A percentile compares a stretch with the other conserved stretches of the same genome.
Evolutionary conservation across 2,113 vertebrate genomes (phyloP).

Genomic region (Crotalus tigris): DNA sequence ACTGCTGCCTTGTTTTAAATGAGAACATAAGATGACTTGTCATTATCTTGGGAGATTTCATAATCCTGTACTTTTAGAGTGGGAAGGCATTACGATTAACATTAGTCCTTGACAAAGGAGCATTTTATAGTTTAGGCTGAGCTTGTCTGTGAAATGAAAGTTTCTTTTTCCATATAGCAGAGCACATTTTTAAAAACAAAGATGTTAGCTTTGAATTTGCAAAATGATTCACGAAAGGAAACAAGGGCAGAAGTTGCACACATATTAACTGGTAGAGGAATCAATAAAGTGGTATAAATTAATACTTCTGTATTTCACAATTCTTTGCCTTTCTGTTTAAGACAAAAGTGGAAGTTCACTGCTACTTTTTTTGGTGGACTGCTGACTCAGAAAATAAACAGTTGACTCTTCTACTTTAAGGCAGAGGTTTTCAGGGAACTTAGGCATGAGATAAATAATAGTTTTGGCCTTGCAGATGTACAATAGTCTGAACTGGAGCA

Average conservation of each 20-base stretch:
- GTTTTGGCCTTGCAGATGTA: slow-evolving; percentile 33
- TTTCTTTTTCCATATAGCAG: not conserved
- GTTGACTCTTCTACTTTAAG: slow-evolving; percentile 21
- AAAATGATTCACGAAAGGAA: not conserved
- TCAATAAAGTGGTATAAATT: not conserved
- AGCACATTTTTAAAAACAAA: slow-evolving; percentile 3
- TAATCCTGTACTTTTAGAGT: not conserved
- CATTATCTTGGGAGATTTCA: not conserved
- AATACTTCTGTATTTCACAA: not conserved
- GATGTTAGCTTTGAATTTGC: slow-evolving; percentile 4
- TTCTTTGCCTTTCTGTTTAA: slow-evolving; percentile 20
- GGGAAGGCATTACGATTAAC: not conserved
- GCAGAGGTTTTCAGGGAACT: slow-evolving; percentile 30
- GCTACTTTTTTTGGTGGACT: not conserved
- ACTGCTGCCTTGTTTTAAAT: not conserved
- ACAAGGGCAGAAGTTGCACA: too few species aligned
- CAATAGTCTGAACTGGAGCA: slow-evolving; percentile 49
- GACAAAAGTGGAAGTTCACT: not conserved
- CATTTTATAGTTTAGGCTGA: not conserved
- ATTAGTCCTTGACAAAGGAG: not conserved
- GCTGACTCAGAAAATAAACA: not conserved
- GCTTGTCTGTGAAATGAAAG: slow-evolving; percentile 2
- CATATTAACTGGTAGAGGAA: not conserved
- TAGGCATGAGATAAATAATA: slow-evolving; percentile 43
- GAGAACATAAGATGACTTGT: not conserved